Evolutionary conservation across 2,113 vertebrate species (phyloP), one percentile per base, ranked within the genome.

Genomic region (Apteryx owenii): DNA sequence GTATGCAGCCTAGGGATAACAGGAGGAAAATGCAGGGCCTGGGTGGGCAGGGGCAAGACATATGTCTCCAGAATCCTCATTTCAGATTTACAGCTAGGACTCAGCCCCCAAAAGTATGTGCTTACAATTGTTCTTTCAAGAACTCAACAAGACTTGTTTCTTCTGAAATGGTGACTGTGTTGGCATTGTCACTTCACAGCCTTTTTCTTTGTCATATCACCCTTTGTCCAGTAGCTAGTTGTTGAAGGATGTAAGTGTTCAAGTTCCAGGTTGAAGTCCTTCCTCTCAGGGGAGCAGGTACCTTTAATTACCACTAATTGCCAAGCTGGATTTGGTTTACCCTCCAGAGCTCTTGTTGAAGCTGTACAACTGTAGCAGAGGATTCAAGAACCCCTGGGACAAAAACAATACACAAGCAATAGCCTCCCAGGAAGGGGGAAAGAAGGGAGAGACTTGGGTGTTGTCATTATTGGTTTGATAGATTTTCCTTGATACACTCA

Each of bases 381-480:
- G 22, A 80, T 12, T 91, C 61, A 75, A 68, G n/a, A 89, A 79
- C 65, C 81, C 28, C 58, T 80, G 53, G 58, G 71, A 77, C 51
- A 85, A 85, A 73, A 72, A 64, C 17, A 2, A 0, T 10, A 4
- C 38, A 51, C 38, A 48, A 77, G 4, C 25, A 89, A 1, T 31
- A 36, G 25, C 77, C 73, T 87, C 84, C 85, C 79, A 91, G 91
- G 78, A 88, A 87, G 40, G 25, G n/a, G n/a, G 48, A 89, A 31
- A 48, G 81, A 87, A 87, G 38, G 20, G n/a, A n/a, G 51, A 89
- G n/a, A 53, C 25, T 61, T 87, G 28, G 10, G 5, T 64, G 76
- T 96, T 85, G 66, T 93, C 84, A 93, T 40, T 77, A 91, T 88
- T 70, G 79, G 38, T 85, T 94, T 91, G 94, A 95, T 65, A 85